Conservation (phyloP, 2,888 invertebrate species). For the Ormyrus pomaceus region DNA sequence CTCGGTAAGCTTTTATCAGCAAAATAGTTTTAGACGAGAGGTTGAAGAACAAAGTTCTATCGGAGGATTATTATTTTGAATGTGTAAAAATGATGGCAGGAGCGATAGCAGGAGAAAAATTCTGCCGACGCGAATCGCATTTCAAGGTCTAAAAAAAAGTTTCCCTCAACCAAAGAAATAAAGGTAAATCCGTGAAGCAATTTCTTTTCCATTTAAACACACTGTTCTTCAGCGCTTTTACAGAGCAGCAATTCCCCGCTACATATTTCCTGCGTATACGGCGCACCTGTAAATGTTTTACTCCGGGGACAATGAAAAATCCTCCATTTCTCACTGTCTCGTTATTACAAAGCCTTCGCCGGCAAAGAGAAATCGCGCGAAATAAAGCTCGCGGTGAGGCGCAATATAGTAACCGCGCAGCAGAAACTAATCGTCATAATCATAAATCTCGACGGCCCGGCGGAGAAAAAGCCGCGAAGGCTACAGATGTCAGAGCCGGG, state of each 20-base stretch:
- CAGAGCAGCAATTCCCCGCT: conserved; percentile 4
- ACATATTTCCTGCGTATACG: conserved; percentile 6
- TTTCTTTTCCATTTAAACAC: not conserved
- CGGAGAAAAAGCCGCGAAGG: not conserved
- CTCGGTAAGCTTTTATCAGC: too few relatives aligned
- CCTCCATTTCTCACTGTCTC: conserved; percentile 48
- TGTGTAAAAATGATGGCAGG: too few relatives aligned
- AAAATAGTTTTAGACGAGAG: too few relatives aligned
- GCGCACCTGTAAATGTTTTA: conserved; percentile 11
- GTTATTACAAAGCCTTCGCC: conserved; percentile 34
- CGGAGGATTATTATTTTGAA: too few relatives aligned
- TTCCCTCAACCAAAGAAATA: too few relatives aligned
- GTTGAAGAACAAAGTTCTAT: too few relatives aligned
- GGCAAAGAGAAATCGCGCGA: conserved; percentile 4
- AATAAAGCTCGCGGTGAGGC: conserved; percentile 20
- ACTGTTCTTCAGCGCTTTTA: not conserved
- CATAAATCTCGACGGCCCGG: conserved; percentile 38
- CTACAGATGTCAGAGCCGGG: conserved; percentile 1
- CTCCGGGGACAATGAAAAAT: conserved; percentile 44
- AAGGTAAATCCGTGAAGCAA: too few relatives aligned
- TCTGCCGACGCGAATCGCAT: too few relatives aligned
- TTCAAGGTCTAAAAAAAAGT: too few relatives aligned
- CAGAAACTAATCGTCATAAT: conserved; percentile 55
- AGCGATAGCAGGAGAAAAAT: too few relatives aligned
- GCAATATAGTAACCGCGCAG: conserved; percentile 19